These are phyloP conservation scores for Anaspis maculata DNA, from an alignment of 2,888 invertebrate genomes.

Conservation along the genomic window DNA sequence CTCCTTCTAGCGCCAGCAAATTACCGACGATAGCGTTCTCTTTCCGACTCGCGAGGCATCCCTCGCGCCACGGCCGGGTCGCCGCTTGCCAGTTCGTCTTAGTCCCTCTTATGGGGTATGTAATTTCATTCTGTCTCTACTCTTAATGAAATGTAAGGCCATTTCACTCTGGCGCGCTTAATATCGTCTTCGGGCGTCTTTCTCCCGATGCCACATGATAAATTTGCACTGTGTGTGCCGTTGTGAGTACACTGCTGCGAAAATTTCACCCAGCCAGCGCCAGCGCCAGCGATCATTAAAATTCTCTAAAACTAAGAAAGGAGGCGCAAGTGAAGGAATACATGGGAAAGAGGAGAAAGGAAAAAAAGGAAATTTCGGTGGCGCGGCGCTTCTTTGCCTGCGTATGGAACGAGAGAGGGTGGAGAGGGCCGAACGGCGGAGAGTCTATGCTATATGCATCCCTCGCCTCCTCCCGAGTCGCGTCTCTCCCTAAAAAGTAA, in stretches of 20 bases:
- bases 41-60: conserved; percentile 24
- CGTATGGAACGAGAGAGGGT: too few species aligned
- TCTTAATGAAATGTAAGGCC: conserved; percentile 43
- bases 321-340: too few species aligned
- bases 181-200: conserved; percentile 25
- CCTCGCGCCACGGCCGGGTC: conserved; percentile 22
- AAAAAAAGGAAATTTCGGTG: too few species aligned
- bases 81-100: conserved; percentile 25
- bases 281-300: too few species aligned
- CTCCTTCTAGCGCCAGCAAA: conserved; percentile 41
- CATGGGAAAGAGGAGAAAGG: too few species aligned
- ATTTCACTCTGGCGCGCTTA: conserved; percentile 33
- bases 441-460: too few species aligned
- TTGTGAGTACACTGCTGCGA: too few species aligned
- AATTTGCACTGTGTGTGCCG: too few species aligned
- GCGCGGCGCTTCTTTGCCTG: too few species aligned
- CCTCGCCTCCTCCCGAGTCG: too few species aligned
- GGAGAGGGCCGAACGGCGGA: too few species aligned
- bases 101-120: conserved; percentile 41
- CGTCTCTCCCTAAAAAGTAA: too few species aligned
- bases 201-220: conserved; percentile 34
- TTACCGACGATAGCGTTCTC: conserved; percentile 31
- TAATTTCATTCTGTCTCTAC: conserved; percentile 46
- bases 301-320: conserved; percentile 37
- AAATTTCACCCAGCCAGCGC: conserved; percentile 9